Percentiles rank a stretch among this genome's conserved stretches.
phyloP scores from a whole-genome alignment of 2,888 invertebrate genomes.

The Drosophila acutilabella region DNA sequence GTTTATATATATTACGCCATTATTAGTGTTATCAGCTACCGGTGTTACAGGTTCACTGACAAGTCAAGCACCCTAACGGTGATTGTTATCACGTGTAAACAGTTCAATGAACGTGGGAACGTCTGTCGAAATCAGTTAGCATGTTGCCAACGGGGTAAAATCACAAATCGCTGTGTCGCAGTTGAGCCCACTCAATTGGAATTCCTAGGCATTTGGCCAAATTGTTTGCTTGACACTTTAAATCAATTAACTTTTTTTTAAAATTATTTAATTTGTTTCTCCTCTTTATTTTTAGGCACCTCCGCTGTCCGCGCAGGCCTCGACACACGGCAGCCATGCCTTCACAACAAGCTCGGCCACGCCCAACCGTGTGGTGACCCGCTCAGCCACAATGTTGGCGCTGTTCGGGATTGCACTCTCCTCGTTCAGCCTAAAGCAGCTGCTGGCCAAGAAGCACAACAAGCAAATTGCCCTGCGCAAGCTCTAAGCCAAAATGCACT shows the following conservation, averaged over 20 bases:
- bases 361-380: constrained; percentile 86
- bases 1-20: background rate
- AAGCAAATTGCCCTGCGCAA: constrained; percentile 74
- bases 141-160: constrained; percentile 51
- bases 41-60: constrained; percentile 51
- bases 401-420: constrained; percentile 87
- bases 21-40: constrained; percentile 8
- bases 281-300: constrained; percentile 54
- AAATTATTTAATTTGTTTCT: background rate
- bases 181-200: constrained; percentile 16
- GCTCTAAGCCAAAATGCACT: constrained; percentile 63
- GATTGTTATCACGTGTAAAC: constrained; percentile 29
- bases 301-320: constrained; percentile 64
- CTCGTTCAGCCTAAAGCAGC: constrained; percentile 88
- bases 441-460: constrained; percentile 85
- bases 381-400: constrained; percentile 87
- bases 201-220: constrained; percentile 57
- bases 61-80: constrained; percentile 16
- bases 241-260: constrained; percentile 7
- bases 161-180: constrained; percentile 59
- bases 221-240: constrained; percentile 49
- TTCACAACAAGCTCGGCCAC: constrained; percentile 73
- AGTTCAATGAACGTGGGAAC: constrained; percentile 72
- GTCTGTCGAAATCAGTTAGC: constrained; percentile 22
- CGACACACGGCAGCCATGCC: constrained; percentile 65